Evolutionary conservation across 2,113 vertebrate species (phyloP).

Genomic region (Meleagris gallopavo): DNA sequence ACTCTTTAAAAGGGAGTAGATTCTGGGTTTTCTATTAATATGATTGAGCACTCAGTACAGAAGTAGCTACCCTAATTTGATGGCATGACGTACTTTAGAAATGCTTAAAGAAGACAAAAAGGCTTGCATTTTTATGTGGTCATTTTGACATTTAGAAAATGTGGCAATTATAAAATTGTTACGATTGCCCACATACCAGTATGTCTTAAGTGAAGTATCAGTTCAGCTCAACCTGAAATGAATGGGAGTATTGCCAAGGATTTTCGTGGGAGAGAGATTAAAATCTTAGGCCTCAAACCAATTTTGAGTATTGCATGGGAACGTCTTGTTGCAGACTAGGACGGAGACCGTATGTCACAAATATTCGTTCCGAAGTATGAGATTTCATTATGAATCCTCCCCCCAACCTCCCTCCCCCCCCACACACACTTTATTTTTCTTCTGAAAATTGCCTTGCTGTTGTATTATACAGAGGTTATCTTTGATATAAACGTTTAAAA

Average conservation of each 20-base stretch:
- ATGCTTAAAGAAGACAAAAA: background rate
- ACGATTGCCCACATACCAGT: background rate
- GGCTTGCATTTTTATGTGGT: background rate
- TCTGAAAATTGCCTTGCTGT: background rate
- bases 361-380: background rate
- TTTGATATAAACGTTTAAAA: background rate
- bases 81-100: background rate
- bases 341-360: background rate
- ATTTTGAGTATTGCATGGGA: background rate
- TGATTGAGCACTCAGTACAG: background rate
- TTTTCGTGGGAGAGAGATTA: background rate
- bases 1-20: background rate
- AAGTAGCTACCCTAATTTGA: background rate
- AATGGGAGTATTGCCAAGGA: background rate
- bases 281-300: background rate
- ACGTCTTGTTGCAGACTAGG: background rate
- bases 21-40: background rate
- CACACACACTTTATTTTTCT: background rate
- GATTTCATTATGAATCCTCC: background rate
- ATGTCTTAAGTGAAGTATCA: background rate
- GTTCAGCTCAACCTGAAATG: background rate
- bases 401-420: background rate
- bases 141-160: background rate
- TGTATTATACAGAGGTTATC: background rate
- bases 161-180: background rate